Evolutionary conservation across 35 echinoderm and acorn worm genomes (phyloP), one percentile per base, ranked within the genome.

Genomic region (Amphiura filiformis): DNA sequence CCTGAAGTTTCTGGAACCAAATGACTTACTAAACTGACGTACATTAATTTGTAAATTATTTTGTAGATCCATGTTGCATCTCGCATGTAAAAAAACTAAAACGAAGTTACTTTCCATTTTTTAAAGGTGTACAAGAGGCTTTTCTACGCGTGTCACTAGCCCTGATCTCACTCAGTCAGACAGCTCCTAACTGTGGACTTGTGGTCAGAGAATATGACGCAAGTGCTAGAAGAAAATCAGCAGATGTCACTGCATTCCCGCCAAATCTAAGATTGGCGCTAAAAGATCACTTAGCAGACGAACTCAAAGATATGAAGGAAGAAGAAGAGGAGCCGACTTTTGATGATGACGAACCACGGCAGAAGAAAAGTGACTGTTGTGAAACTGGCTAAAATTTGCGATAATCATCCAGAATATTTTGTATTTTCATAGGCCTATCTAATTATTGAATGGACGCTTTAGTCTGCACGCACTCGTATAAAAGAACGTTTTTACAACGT

Each of bases 71-170:
- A 37, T 41, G 17, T 37, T 13, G 31, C 7, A 17, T 31, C 13
- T 37, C 17, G 13, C 37, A 13, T 9, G 5, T 11, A 34, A 82
- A 5, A 37, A 14, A 5, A 18, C 17, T 42, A 52, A 32, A 20
- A 84, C 39, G 26, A 13, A n/a, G 3, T n/a, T 70, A 13, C 61
- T 70, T 47, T 30, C 61, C 20, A 70, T 70, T 11, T 70, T 13
- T 70, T 30, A 40, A 76, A 99, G 96, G 96, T 56, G 80, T 99
- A 4, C 90, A 94, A 34, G 93, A 99, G 23, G 96, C 96, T n/a
- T 99, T 99, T 85, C 80, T 99, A 30, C 79, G 93, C 0, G 75
- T 99, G 30, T 85, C 89, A 34, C 39, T 94, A 41, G 89, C 93
- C 9, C 61, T 99, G 37, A 99, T 99, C 33, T 94, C 93, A 13